phyloP scores from a whole-genome alignment of 2,113 vertebrate species.

The Trachemys scripta region DNA sequence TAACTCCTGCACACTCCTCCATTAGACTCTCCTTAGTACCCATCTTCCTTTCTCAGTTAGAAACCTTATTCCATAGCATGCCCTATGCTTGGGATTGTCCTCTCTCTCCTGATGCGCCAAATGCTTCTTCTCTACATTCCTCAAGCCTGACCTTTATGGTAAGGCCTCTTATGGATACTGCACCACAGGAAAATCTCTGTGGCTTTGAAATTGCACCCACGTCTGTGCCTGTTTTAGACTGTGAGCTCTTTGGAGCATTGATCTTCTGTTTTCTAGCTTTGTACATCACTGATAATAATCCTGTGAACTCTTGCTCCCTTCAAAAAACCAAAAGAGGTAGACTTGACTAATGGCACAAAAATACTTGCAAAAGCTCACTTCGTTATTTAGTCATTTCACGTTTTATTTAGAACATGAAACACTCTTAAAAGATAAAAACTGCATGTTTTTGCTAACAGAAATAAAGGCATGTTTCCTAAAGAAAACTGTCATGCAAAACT shows the following conservation, averaged over 20 bases:
- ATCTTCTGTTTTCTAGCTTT: neutral
- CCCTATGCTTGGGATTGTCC: neutral
- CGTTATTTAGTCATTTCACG: neutral
- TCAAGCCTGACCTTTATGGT: neutral
- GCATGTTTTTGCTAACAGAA: neutral
- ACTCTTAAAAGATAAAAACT: neutral
- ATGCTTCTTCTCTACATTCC: neutral
- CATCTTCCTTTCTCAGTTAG: conserved; percentile 46
- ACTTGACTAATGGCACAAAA: conserved; percentile 27
- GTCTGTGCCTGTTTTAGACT: neutral
- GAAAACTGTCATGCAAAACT: neutral
- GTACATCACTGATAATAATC: conserved; percentile 12
- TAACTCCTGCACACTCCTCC: conserved; percentile 54
- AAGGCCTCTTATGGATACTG: neutral
- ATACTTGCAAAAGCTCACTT: neutral
- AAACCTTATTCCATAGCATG: neutral
- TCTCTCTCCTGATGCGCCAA: neutral
- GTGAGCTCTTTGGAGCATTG: neutral
- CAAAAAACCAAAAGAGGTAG: conserved; percentile 20
- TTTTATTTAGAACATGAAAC: conserved; percentile 9
- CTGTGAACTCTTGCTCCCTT: conserved; percentile 33
- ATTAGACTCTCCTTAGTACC: conserved; percentile 48
- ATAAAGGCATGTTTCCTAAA: neutral
- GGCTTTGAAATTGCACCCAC: neutral
- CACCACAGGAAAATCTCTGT: neutral